Evolutionary conservation across 2,888 invertebrate genomes (phyloP).

Genomic region (Gortyna flavago): DNA sequence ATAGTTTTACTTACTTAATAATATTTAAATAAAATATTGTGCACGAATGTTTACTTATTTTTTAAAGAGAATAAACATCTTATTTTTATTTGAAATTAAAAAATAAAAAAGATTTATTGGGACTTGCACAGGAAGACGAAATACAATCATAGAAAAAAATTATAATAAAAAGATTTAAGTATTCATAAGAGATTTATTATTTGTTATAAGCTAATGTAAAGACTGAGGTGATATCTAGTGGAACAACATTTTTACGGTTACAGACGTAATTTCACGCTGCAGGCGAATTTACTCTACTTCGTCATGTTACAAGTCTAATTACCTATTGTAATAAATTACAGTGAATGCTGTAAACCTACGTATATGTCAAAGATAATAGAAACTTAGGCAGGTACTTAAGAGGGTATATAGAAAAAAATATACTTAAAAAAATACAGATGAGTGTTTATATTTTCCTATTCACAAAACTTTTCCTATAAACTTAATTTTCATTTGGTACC

Average conservation of each 20-base stretch:
- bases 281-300: not conserved
- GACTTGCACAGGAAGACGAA: not conserved
- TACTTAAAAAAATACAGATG: not conserved
- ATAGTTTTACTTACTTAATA: not conserved
- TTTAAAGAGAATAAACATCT: not conserved
- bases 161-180: not conserved
- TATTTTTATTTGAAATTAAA: not conserved
- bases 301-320: conserved; percentile 14
- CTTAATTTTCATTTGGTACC: not conserved
- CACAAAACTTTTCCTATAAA: not conserved
- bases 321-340: not conserved
- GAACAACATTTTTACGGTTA: conserved; percentile 25
- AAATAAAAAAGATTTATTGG: not conserved
- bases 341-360: not conserved
- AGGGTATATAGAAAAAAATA: not conserved
- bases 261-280: conserved; percentile 22
- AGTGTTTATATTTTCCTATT: not conserved
- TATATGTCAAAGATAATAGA: not conserved
- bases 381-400: too few species aligned
- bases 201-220: conserved; percentile 13
- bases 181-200: not conserved
- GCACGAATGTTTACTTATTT: too few species aligned
- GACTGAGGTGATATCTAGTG: conserved; percentile 3
- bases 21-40: too few species aligned
- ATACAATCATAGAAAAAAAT: not conserved